Evolutionary conservation across 2,888 invertebrate genomes (phyloP).

Genomic region (Epinotia nisella): DNA sequence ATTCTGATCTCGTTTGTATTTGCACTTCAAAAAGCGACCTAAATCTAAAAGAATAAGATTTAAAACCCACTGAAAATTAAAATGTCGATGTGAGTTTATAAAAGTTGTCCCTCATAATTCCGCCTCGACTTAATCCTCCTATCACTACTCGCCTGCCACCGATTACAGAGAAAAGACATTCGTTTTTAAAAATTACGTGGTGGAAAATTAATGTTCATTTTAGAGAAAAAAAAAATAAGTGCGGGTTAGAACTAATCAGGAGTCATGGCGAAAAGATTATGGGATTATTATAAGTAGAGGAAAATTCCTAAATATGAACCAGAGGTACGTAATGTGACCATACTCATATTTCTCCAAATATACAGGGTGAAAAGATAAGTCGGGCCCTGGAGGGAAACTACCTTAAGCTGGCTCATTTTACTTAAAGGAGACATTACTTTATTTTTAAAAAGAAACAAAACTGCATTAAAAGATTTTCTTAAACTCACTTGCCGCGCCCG

Average conservation of each 20-base stretch:
- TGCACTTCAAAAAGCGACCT: neutral
- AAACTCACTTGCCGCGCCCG: too few relatives aligned
- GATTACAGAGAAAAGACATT: constrained; percentile 54
- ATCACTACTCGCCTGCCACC: constrained; percentile 58
- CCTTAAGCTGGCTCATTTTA: too few relatives aligned
- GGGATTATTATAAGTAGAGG: neutral
- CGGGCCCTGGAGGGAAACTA: too few relatives aligned
- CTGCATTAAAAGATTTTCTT: too few relatives aligned
- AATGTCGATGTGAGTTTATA: neutral
- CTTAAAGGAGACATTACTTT: too few relatives aligned
- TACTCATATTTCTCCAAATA: too few relatives aligned
- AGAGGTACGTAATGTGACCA: too few relatives aligned
- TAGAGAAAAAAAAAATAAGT: neutral
- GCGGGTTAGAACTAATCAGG: constrained; percentile 20
- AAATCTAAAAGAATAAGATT: neutral
- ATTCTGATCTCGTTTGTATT: neutral
- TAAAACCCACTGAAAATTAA: neutral
- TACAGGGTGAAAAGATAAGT: too few relatives aligned
- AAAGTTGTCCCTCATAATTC: constrained; percentile 52
- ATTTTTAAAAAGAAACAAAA: too few relatives aligned
- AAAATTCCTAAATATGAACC: too few relatives aligned
- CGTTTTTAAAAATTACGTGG: constrained; percentile 39
- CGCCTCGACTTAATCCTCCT: constrained; percentile 59
- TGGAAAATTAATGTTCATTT: constrained; percentile 32
- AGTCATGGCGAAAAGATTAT: neutral